Conservation (phyloP, 2,113 vertebrate species). For the Cyanistes caeruleus region DNA sequence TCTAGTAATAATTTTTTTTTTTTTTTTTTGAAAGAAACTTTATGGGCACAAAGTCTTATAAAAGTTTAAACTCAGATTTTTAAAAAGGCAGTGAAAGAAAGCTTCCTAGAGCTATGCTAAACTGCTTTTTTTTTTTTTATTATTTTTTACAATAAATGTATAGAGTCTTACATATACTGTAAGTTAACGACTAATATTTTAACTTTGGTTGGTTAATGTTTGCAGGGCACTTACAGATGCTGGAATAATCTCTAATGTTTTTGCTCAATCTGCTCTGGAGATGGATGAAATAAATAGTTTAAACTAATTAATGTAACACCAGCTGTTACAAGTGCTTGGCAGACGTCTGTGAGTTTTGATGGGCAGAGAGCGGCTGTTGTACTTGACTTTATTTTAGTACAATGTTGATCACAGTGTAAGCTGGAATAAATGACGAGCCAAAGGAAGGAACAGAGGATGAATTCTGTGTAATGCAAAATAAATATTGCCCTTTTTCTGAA, state of each 20-base stretch:
- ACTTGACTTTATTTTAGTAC: slow-evolving; percentile 96
- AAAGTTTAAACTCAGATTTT: slow-evolving; percentile 59
- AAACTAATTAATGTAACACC: slow-evolving; percentile 99
- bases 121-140: background rate
- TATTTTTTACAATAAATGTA: background rate
- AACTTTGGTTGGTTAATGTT: slow-evolving; percentile 95
- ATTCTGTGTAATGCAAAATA: slow-evolving; percentile 72
- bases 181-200: slow-evolving; percentile 89
- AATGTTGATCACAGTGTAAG: slow-evolving; percentile 96
- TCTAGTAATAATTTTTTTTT: slow-evolving; percentile 74
- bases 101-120: background rate
- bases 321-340: slow-evolving; percentile 99
- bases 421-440: slow-evolving; percentile 93
- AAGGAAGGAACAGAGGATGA: slow-evolving; percentile 80
- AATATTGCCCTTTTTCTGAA: slow-evolving; percentile 68
- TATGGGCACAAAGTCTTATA: slow-evolving; percentile 64
- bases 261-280: slow-evolving; percentile 99
- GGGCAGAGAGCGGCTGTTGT: slow-evolving; percentile 89
- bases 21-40: slow-evolving; percentile 75
- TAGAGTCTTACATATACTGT: slow-evolving; percentile 71
- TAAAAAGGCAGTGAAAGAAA: slow-evolving; percentile 40
- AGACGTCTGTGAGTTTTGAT: slow-evolving; percentile 99
- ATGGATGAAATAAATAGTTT: slow-evolving; percentile 99
- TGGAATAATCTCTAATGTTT: slow-evolving; percentile 99
- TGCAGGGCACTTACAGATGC: slow-evolving; percentile 99